These are phyloP conservation scores for Scolopax rusticola DNA, from an alignment of 2,797 vertebrate genomes.

Conservation along the genomic window DNA sequence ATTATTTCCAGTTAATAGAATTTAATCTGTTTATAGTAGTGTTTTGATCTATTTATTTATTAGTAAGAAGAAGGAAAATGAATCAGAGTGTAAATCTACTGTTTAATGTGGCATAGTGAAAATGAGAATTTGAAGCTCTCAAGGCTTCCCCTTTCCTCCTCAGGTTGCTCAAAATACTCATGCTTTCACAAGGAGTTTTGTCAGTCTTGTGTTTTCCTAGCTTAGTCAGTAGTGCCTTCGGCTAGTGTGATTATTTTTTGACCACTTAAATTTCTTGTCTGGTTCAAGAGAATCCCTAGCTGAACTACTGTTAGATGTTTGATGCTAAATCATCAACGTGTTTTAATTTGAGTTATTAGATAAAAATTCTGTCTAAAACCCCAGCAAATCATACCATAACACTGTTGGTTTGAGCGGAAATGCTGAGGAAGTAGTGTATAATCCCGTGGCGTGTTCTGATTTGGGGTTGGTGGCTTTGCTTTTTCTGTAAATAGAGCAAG, in stretches of 20 bases:
- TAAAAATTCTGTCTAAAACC: not conserved
- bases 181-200: not conserved
- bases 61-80: not conserved
- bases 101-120: not conserved
- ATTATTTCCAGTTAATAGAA: not conserved
- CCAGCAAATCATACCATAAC: not conserved
- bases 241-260: not conserved
- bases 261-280: not conserved
- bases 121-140: not conserved
- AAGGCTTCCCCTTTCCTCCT: not conserved
- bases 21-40: not conserved
- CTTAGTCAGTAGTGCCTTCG: not conserved
- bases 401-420: not conserved
- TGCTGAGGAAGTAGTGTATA: not conserved
- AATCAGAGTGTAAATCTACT: not conserved
- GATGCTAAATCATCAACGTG: rapidly evolving
- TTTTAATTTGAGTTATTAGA: not conserved
- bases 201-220: not conserved
- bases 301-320: not conserved
- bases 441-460: not conserved
- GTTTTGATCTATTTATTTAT: not conserved
- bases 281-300: not conserved
- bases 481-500: not conserved
- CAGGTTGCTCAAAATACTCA: not conserved
- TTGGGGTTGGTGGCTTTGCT: not conserved